Evolutionary conservation across 2,888 invertebrate species (phyloP).

Genomic region (Tiphia femorata): DNA sequence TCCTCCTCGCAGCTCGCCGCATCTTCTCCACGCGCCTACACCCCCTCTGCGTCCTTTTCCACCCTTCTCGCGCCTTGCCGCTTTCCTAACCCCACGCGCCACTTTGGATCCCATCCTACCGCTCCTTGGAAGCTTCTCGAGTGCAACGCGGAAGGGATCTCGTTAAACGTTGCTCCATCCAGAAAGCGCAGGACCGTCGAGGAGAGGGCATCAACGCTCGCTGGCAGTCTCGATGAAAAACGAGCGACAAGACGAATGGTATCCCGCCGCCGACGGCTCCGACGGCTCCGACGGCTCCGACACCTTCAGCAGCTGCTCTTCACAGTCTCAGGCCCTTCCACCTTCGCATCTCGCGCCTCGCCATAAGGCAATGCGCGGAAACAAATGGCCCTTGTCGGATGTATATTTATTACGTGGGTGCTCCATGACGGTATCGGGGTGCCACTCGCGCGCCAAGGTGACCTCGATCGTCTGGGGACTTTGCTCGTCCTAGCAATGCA

Average conservation of each 20-base stretch:
- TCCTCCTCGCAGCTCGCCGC: neutral
- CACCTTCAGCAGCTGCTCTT: too few species aligned
- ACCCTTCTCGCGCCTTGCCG: too few species aligned
- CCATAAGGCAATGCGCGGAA: constrained; percentile 55
- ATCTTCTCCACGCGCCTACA: neutral
- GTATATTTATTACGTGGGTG: constrained; percentile 60
- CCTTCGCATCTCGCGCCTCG: constrained; percentile 35
- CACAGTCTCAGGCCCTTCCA: too few species aligned
- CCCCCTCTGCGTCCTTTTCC: too few species aligned
- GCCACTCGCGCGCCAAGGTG: constrained; percentile 7
- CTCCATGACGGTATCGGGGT: constrained; percentile 14
- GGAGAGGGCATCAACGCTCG: constrained; percentile 13
- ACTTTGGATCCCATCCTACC: too few species aligned
- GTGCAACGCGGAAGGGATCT: constrained; percentile 16
- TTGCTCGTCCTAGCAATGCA: too few species aligned
- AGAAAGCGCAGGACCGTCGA: constrained; percentile 1
- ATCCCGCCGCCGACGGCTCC: constrained; percentile 33
- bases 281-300: too few species aligned
- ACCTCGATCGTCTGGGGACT: constrained; percentile 10
- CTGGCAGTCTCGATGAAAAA: constrained; percentile 43
- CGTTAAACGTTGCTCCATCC: constrained; percentile 22
- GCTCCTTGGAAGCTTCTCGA: neutral
- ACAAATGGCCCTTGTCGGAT: constrained; percentile 57
- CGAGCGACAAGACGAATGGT: constrained; percentile 54
- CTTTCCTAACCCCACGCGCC: too few species aligned